phyloP scores from a whole-genome alignment of 2,888 invertebrate genomes.

The Cryptocephalus moraei region DNA sequence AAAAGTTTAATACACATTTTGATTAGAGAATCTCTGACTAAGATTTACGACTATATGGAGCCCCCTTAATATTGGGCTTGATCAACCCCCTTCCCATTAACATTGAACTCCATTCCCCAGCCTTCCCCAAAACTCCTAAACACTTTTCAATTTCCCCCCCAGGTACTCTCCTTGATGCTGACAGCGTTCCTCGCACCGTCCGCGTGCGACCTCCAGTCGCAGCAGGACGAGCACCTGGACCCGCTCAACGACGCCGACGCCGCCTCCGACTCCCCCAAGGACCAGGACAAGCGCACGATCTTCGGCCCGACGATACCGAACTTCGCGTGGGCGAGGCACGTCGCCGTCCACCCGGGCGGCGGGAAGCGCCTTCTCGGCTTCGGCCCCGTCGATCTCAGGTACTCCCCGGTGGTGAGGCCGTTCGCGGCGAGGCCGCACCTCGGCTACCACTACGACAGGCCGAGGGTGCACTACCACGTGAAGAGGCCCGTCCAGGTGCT shows the following conservation, averaged over 20 bases:
- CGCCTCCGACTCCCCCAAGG: constrained; percentile 17
- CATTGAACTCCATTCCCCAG: too few relatives aligned
- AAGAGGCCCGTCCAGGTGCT: constrained; percentile 13
- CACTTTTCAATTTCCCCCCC: too few relatives aligned
- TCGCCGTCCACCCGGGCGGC: constrained; percentile 25
- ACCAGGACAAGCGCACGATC: constrained; percentile 31
- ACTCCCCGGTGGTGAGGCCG: constrained; percentile 25
- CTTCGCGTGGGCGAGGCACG: constrained; percentile 28
- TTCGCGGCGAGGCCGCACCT: constrained; percentile 17
- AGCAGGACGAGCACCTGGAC: constrained; percentile 21
- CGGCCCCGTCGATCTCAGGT: constrained; percentile 24
- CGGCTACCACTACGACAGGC: constrained; percentile 18
- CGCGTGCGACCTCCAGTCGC: constrained; percentile 15
- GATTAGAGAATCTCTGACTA: too few relatives aligned
- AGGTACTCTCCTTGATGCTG: too few relatives aligned
- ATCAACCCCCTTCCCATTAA: too few relatives aligned
- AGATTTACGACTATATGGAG: too few relatives aligned
- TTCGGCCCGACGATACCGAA: constrained; percentile 18
- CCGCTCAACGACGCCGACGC: constrained; percentile 26
- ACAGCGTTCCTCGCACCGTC: background rate
- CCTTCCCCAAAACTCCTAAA: too few relatives aligned
- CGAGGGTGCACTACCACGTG: constrained; percentile 17
- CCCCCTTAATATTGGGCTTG: too few relatives aligned
- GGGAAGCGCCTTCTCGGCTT: constrained; percentile 27
- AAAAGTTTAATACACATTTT: too few relatives aligned